A percentile compares a stretch with the other conserved stretches of the same genome.
These are phyloP conservation scores for Agrotis exclamationis DNA, from an alignment of 2,888 invertebrate species.

Conservation along the genomic window DNA sequence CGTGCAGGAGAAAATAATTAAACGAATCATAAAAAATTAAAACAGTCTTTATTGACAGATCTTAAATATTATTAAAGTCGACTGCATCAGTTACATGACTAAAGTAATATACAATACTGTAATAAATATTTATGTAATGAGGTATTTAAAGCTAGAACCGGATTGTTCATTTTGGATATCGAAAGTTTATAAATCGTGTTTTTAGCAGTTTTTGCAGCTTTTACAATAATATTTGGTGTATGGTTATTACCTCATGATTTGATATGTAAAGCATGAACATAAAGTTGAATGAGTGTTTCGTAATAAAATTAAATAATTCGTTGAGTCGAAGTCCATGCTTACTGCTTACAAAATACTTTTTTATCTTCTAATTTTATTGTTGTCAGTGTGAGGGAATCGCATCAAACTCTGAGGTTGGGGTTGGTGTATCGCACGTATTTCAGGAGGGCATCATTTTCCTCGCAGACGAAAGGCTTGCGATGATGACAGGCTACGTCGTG, in stretches of 20 bases:
- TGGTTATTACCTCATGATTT: slow-evolving; percentile 53
- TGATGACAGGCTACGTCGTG: slow-evolving; percentile 98
- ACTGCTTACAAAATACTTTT: slow-evolving; percentile 53
- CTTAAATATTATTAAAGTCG: slow-evolving; percentile 74
- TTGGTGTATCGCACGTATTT: slow-evolving; percentile 96
- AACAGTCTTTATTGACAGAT: slow-evolving; percentile 88
- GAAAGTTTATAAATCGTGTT: slow-evolving; percentile 45
- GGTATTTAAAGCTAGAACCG: slow-evolving; percentile 67
- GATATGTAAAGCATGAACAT: slow-evolving; percentile 37
- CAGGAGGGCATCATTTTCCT: slow-evolving; percentile 96
- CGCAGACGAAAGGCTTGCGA: slow-evolving; percentile 96
- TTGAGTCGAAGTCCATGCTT: slow-evolving; percentile 46
- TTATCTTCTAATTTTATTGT: slow-evolving; percentile 39
- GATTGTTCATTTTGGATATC: slow-evolving; percentile 50
- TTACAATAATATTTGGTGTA: slow-evolving; percentile 44
- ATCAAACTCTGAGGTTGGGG: slow-evolving; percentile 94
- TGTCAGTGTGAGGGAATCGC: slow-evolving; percentile 37
- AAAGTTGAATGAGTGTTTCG: slow-evolving; percentile 7
- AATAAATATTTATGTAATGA: slow-evolving; percentile 78
- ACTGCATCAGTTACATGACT: slow-evolving; percentile 67
- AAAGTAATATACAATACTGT: slow-evolving; percentile 77
- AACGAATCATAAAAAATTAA: slow-evolving; percentile 68
- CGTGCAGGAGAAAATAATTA: slow-evolving; percentile 46
- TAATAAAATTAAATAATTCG: slow-evolving; percentile 47
- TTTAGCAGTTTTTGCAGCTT: slow-evolving; percentile 41